Base-by-base conservation (phyloP, 2,888 invertebrate species). In the Pristionchus arcanus region DNA sequence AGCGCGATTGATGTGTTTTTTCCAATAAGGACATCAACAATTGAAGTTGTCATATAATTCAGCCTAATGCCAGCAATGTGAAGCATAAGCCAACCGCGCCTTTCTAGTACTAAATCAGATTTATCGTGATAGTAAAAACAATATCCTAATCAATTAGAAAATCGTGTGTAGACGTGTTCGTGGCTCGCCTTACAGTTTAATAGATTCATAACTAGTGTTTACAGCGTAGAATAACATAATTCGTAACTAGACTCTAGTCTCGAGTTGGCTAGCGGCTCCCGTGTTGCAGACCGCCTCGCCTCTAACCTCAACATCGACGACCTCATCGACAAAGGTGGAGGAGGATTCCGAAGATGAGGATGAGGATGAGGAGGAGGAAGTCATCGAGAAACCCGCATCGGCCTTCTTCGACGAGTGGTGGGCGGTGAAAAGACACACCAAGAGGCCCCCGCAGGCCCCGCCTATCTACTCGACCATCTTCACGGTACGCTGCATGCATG, bases 381-480 rank as follows among this genome's bases (percentile, higher is more conserved):
- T n/a, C n/a, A n/a, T n/a, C n/a, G n/a, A 68, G 42, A 25, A 42
- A 3, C 89, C 89, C 19, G 59, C 81, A n/a, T 83, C 89, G 21
- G 68, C 83, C 13, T 88, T 74, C 74, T 74, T 88, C 87, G 68
- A 68, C 21, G 88, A 88, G 59, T 88, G 71, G 74, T 88, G 74
- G 87, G 0, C 74, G 15, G 55, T 81, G 59, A 59, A 83, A 28
- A 13, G 81, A 16, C 89, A 89, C 42, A 89, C 89, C 28, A 59
- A 83, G 81, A 34, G 83, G 19, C 89, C 89, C n/a, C 89, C 89
- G 7, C 63, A 55, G 63, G 81, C 89, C 34, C 89, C 89, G 59
- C 89, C 89, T 66, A 49, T 89, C 63, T 89, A 63, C 89, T 83
- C 81, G 4, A 89, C 89, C 31, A 89, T 89, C 42, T 89, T 89